Conservation (phyloP, 2,888 invertebrate species). For the Eupithecia centaureata region DNA sequence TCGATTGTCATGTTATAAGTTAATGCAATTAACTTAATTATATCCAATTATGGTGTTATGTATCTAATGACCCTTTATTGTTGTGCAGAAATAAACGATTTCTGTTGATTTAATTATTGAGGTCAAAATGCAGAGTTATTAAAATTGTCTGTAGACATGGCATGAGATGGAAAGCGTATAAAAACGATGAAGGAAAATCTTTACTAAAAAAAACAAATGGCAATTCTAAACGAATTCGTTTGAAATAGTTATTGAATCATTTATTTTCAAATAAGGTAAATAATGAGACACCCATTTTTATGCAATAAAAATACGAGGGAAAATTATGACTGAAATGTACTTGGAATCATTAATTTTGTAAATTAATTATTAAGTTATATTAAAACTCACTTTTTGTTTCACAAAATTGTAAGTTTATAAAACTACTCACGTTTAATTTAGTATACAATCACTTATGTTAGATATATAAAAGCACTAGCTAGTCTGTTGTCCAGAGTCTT, state of each 20-base stretch:
- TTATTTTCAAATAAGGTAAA: no score
- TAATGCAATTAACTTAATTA: slow-evolving; percentile 76
- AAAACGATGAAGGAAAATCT: not conserved
- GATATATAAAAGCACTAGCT: not conserved
- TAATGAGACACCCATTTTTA: no score
- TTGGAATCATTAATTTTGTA: no score
- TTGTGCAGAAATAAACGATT: slow-evolving; percentile 43
- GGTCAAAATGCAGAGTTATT: slow-evolving; percentile 17
- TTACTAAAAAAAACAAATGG: no score
- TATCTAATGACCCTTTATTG: slow-evolving; percentile 66
- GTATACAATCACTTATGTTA: not conserved
- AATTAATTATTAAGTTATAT: not conserved
- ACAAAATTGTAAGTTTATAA: not conserved
- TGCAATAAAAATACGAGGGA: no score
- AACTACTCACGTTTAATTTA: not conserved
- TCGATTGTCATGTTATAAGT: slow-evolving; percentile 73
- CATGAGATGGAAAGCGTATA: not conserved
- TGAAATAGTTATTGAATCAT: no score
- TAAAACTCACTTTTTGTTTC: not conserved
- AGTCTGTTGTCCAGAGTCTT: not conserved
- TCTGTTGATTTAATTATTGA: slow-evolving; percentile 37
- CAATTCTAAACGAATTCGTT: no score
- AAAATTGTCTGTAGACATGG: not conserved
- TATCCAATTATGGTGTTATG: slow-evolving; percentile 72
- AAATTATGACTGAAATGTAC: no score